Percentiles rank a stretch among this genome's conserved stretches.
These are phyloP conservation scores for Epinephelus lanceolatus DNA, from an alignment of 2,113 vertebrate genomes.

Conservation along the genomic window DNA sequence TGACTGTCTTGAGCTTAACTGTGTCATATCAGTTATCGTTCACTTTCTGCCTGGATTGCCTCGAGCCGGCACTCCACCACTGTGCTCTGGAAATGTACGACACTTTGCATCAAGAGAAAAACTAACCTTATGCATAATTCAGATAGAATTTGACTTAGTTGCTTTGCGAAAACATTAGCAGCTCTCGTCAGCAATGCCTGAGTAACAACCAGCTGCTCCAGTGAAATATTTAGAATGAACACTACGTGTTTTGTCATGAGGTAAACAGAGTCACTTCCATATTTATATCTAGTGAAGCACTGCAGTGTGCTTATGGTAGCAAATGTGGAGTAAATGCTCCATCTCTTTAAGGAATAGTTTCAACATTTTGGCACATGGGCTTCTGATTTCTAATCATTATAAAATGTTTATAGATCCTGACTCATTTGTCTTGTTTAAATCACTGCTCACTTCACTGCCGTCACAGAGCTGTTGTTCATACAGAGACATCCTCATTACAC, in stretches of 20 bases:
- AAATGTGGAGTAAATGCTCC: neutral
- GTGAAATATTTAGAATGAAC: conserved; percentile 23
- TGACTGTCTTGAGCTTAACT: neutral
- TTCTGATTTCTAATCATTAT: too few relatives aligned
- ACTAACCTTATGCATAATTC: neutral
- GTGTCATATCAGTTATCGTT: neutral
- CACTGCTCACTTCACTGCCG: too few relatives aligned
- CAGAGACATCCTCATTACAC: neutral
- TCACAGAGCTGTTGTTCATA: neutral
- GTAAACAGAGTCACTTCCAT: conserved; percentile 1
- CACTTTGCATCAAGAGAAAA: conserved; percentile 15
- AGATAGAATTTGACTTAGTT: conserved; percentile 1
- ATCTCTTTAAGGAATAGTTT: neutral
- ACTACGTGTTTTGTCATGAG: neutral
- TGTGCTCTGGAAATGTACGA: neutral
- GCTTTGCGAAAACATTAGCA: conserved; percentile 3
- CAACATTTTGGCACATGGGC: neutral
- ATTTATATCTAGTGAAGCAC: neutral
- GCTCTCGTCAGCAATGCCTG: neutral
- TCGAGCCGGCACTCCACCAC: neutral
- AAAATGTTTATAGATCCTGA: too few relatives aligned
- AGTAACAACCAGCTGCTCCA: neutral
- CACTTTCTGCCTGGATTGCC: neutral
- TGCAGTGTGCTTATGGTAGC: neutral
- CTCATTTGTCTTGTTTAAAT: too few relatives aligned